phyloP scores from a whole-genome alignment of 2,797 vertebrate genomes.

The Periparus ater region DNA sequence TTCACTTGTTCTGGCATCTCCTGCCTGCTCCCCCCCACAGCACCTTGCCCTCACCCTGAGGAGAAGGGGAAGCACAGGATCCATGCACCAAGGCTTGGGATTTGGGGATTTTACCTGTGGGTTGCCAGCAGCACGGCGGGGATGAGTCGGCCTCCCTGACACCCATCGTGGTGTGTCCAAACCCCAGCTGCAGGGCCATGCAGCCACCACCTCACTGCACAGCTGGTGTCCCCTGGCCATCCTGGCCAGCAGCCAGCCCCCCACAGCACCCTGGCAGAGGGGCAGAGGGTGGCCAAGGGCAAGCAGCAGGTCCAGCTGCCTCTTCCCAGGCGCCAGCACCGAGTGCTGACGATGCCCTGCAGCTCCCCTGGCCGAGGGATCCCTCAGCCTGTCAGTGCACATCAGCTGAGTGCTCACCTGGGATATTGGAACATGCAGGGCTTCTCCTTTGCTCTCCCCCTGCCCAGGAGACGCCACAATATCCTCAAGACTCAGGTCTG shows the following conservation, averaged over 20 bases:
- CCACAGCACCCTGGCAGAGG: neutral
- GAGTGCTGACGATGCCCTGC: neutral
- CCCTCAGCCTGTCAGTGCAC: neutral
- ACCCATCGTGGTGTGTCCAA: neutral
- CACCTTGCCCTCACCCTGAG: neutral
- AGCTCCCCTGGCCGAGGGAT: neutral
- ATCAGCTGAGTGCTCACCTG: neutral
- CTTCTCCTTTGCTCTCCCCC: neutral
- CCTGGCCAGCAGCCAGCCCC: neutral
- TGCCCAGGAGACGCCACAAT: neutral
- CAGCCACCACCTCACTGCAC: neutral
- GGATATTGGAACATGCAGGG: fast-evolving
- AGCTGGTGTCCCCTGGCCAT: neutral
- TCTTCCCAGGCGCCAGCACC: neutral
- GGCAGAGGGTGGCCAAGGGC: neutral
- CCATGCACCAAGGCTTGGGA: neutral
- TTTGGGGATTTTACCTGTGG: neutral
- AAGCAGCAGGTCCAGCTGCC: neutral
- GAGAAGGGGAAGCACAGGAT: neutral
- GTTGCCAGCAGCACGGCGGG: fast-evolving
- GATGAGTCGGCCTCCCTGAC: fast-evolving
- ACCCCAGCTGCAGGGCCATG: fast-evolving
- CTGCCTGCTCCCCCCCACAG: neutral
- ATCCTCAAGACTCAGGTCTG: neutral
- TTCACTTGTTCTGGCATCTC: conserved; percentile 20